Evolutionary conservation across 2,113 vertebrate genomes (phyloP), one percentile per base, ranked within the genome.

Genomic region (Ivindomyrus marchei): DNA sequence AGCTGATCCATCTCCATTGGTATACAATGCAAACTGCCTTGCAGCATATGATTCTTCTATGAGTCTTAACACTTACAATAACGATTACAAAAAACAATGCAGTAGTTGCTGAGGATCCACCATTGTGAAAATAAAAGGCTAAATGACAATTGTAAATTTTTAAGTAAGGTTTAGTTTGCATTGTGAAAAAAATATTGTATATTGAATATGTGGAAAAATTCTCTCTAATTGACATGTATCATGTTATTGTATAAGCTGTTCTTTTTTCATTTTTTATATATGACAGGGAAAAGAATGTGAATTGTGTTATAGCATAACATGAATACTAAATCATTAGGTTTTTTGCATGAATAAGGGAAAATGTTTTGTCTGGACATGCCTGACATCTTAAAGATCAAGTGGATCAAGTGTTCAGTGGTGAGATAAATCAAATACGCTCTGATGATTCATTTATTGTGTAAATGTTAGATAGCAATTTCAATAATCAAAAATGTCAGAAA

Each of bases 401-500:
- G 19, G 77, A 83, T 39, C 77, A 83, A 83, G 77, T 24, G 45
- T 83, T 83, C 77, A 45, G 15, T 83, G 77, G 39, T 83, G 36
- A 83, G 39, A 83, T 24, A 83, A 86, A 46, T 13, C 46, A 86
- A 86, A 86, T 11, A 86, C 11, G n/a, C 27, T 17, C 49, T 19
- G 49, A 53, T 52, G 31, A 36, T 36, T 52, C 49, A 17, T 52
- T 87, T 31, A 52, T 27, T 19, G 85, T 52, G 85, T 87, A 47
- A 50, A 50, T 87, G 85, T 87, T 87, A 87, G 27, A 87, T 31
- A 53, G 46, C 49, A 53, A 31, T 52, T 87, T 53, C 49, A 87
- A 87, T 87, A 87, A 53, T 87, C 85, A 87, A 31, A 47, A 53
- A n/a, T 87, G 46, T 50, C 47, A n/a, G 85, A 50, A 87, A 53